These are phyloP conservation scores for Corythornis leucogaster DNA, from an alignment of 2,797 vertebrate species.

Conservation along the genomic window DNA sequence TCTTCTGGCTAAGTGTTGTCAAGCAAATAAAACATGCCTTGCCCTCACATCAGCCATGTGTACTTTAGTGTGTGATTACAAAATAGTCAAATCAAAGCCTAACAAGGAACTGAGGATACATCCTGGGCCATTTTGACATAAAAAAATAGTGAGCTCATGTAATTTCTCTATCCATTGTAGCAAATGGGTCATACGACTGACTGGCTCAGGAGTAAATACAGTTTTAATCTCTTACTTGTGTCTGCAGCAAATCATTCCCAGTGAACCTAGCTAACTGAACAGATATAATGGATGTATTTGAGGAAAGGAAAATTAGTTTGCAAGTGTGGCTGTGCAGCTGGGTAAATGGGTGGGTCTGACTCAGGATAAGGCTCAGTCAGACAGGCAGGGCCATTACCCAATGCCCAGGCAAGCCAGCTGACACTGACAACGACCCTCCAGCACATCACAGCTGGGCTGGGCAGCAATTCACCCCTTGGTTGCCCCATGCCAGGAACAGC, in stretches of 20 bases:
- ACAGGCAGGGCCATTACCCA: background rate
- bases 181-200: background rate
- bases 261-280: background rate
- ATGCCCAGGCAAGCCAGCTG: rapidly evolving
- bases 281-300: background rate
- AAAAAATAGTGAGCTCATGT: background rate
- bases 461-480: background rate
- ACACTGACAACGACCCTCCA: background rate
- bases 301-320: background rate
- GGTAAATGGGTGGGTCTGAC: background rate
- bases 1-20: background rate
- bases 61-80: background rate
- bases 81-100: background rate
- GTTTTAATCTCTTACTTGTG: background rate
- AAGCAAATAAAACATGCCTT: background rate
- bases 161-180: background rate
- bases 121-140: background rate
- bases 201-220: background rate
- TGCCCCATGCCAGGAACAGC: background rate
- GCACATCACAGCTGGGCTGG: background rate
- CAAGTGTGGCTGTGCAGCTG: background rate
- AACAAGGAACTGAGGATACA: background rate
- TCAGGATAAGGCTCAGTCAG: background rate
- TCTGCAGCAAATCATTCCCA: background rate
- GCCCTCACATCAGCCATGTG: background rate